Percentiles rank a stretch among this genome's conserved stretches.
phyloP scores from a whole-genome alignment of 2,888 invertebrate species.

The Formica aserva region DNA sequence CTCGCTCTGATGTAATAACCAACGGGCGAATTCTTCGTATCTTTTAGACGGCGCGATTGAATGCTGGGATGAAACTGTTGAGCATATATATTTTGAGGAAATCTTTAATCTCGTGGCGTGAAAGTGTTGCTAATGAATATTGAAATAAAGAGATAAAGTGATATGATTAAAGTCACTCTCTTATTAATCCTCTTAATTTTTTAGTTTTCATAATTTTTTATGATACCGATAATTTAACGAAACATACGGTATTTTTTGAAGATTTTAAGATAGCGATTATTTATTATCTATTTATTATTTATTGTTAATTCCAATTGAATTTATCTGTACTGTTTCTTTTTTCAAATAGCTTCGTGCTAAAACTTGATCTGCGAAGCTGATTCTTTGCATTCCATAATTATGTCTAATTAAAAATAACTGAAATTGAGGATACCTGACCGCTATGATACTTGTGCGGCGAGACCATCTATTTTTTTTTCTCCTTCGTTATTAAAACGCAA shows the following conservation, averaged over 20 bases:
- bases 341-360: neutral
- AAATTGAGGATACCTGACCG: conserved; percentile 46
- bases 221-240: neutral
- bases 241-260: neutral
- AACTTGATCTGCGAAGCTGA: neutral
- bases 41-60: neutral
- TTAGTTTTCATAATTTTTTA: neutral
- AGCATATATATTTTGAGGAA: neutral
- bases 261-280: neutral
- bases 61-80: neutral
- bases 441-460: conserved; percentile 31
- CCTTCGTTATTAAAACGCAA: conserved; percentile 64
- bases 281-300: neutral
- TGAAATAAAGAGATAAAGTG: neutral
- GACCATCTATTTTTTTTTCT: conserved; percentile 67
- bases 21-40: neutral
- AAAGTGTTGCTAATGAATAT: neutral
- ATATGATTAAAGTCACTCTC: neutral
- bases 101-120: neutral
- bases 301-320: neutral
- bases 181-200: neutral
- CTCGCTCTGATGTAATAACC: conserved; percentile 2
- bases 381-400: conserved; percentile 6
- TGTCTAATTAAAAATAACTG: conserved; percentile 7
- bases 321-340: neutral